Evolutionary conservation across 1,140 invertebrate species (phyloP), one percentile per base, ranked within the genome.

Genomic region (Antheraea mylitta): DNA sequence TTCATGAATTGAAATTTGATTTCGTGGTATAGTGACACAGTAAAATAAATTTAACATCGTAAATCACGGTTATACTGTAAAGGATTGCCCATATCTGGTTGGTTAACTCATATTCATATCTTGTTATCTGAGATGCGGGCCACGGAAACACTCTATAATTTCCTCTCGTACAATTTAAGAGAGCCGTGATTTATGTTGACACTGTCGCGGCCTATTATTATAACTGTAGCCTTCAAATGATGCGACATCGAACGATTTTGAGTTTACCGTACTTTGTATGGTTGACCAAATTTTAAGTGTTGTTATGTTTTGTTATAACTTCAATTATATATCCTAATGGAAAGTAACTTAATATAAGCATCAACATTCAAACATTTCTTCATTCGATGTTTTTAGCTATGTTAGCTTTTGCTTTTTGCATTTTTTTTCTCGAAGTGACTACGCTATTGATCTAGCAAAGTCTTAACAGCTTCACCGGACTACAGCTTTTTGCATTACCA

Each of bases 131-230:
- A 78, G 76, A 88, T 90, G 86, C 85, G 82, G 85, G 87, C 73
- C 71, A 79, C 81, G 85, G 83, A 84, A 82, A 83, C 74, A 76
- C 68, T 75, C 68, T 64, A 83, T 83, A 82, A 86, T 83, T 83
- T 83, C 82, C 80, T 80, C 67, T 71, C 73, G 77, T 78, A 81
- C 71, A 80, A 72, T 77, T 77, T 76, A 76, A 68, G 70, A 76
- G 67, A 68, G 45, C 45, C 71, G 67, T 78, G 80, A 83, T 87
- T 85, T 87, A 86, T 86, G 75, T 74, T 70, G 80, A 76, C 76
- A 79, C 64, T 76, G 71, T 77, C 69, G 70, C 67, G 68, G 72
- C 71, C 69, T 65, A 62, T 65, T 59, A 68, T 71, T 64, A 68
- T 68, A 22, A 58, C 42, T 69, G 53, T 53, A 30, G 36, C 18